A percentile compares a stretch with the other conserved stretches of the same genome.
These are phyloP conservation scores for Ips nitidus DNA, from an alignment of 1,140 invertebrate genomes.

Conservation along the genomic window DNA sequence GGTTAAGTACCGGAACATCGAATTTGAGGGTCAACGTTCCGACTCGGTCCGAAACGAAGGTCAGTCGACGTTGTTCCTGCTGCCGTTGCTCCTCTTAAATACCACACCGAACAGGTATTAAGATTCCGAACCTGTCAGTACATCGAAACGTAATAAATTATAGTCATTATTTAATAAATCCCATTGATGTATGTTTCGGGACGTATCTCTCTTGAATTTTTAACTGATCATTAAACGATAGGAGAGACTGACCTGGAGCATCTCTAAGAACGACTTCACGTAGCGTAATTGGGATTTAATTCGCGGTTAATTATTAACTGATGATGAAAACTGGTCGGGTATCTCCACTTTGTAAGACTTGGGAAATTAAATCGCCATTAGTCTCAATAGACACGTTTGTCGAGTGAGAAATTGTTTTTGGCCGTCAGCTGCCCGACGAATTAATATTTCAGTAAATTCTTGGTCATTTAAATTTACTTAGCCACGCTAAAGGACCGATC, in stretches of 20 bases:
- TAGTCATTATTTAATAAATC: constrained; percentile 36
- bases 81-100: constrained; percentile 19
- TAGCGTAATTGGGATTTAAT: background rate
- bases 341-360: background rate
- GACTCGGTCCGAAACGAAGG: constrained; percentile 17
- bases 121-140: constrained; percentile 29
- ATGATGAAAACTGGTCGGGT: background rate
- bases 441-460: constrained; percentile 23
- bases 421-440: constrained; percentile 11
- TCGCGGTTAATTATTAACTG: too few relatives aligned
- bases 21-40: constrained; percentile 28
- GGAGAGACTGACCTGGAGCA: background rate
- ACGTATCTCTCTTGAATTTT: constrained; percentile 23
- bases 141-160: constrained; percentile 35
- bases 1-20: constrained; percentile 28
- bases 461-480: constrained; percentile 23
- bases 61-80: constrained; percentile 8
- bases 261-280: background rate
- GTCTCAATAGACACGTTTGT: background rate
- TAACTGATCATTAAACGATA: constrained; percentile 26
- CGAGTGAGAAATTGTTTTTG: constrained; percentile 8
- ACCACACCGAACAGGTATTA: constrained; percentile 27
- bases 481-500: constrained; percentile 5
- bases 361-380: constrained; percentile 15
- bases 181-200: constrained; percentile 32